Evolutionary conservation across 2,888 invertebrate species (phyloP), one percentile per base, ranked within the genome.

Genomic region (Pollenia angustigena): DNA sequence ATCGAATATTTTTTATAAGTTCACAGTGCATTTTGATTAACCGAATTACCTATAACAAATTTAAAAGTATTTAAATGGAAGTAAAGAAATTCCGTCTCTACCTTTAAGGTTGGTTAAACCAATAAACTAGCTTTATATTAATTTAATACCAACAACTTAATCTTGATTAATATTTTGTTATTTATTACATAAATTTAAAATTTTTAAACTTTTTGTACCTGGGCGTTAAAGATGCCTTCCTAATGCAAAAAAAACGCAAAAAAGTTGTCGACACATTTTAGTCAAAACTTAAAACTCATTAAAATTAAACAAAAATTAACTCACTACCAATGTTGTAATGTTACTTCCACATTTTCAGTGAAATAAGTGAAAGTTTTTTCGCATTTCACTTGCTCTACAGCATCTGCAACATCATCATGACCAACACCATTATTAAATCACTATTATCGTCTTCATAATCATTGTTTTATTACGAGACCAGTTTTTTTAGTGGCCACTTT

Each of bases 301-400:
- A 42, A 42, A 72, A 64, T 42, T 64, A 66, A 58, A 8, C 18
- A 32, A 62, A 32, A 52, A 50, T 50, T 14, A 66, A 79, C 14
- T 44, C 11, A 44, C 48, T 11, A 46, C 4, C 60, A 60, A 72
- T 81, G 81, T 23, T 78, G 81, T 76, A 81, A 85, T 68, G 14
- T 68, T 23, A 60, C 72, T 74, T 78, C 56, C 66, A 78, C 48
- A 66, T 69, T 76, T 79, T 50, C 68, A 69, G 56, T 71, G 54
- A 64, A 62, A 74, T 64, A 86, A 86, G 86, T 86, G 86, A 86
- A 86, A 86, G 86, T 86, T 86, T 76, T 74, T 54, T 74, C 62
- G 14, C 62, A 69, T 81, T 82, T 82, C 79, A 85, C 79, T 86
- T 82, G 79, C 56, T 75, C 10, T 71, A 56, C 74, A 76, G 64